Base-by-base conservation (phyloP, 2,113 vertebrate species). In the Riparia riparia region DNA sequence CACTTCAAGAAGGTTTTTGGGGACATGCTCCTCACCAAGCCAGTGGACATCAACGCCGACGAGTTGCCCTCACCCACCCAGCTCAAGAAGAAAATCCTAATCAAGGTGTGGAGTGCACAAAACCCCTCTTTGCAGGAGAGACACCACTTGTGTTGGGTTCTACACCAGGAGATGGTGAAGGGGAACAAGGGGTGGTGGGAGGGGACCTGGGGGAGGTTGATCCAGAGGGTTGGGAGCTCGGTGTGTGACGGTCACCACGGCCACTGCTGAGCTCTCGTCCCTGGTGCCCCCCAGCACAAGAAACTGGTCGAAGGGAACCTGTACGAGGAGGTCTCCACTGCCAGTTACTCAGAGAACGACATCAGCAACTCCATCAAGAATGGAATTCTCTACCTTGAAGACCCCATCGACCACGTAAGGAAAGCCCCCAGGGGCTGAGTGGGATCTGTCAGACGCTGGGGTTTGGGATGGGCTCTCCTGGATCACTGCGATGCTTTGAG, bases 351-450 rank as follows among this genome's bases (percentile, higher is more conserved):
- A 0, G 98, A 99, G 89, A 99, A 98, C 0, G 98, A 99, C 98
- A 98, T 99, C 98, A 99, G 98, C 97, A 99, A 99, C 96, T 99
- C 98, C 22, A 98, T 99, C 93, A 98, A 98, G 96, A 99, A 99
- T 2, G 98, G 98, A 69, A 98, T 99, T 96, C 98, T 99, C 34
- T 99, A 99, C 97, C 98, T 99, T 3, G 98, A 99, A 86, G 98
- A 99, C 56, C 98, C 98, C 86, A 98, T 99, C 0, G 98, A 99
- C 92, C 98, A 99, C 0, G 98, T 99, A 97, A 97, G 98, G 44
- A 5, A 54, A 25, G 12, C 64, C n/a, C 4, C 20, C 14, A 5
- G 49, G 14, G 21, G 9, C 37, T 4, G 3, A 60, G 19, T 0
- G 3, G 41, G 26, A n/a, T 51, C n/a, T 80, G 71, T 31, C 2